A percentile compares a stretch with the other conserved stretches of the same genome.
These are phyloP conservation scores for Agrotis segetum DNA, from an alignment of 2,888 invertebrate species.

Conservation along the genomic window DNA sequence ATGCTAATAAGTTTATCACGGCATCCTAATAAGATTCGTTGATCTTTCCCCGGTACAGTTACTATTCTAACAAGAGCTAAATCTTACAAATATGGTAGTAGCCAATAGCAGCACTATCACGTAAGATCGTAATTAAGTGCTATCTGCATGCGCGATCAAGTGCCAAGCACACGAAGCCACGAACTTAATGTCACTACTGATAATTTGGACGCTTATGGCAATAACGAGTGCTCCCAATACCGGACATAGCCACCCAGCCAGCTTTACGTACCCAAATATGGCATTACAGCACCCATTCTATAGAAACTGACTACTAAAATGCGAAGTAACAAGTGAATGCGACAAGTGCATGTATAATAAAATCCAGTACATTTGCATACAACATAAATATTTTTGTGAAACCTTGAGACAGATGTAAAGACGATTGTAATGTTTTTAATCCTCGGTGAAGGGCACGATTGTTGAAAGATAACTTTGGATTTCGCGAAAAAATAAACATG, in stretches of 20 bases:
- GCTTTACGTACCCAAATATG: constrained; percentile 59
- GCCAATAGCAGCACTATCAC: constrained; percentile 37
- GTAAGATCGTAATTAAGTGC: constrained; percentile 57
- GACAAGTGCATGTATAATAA: constrained; percentile 41
- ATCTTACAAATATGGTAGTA: constrained; percentile 38
- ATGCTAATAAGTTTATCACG: not conserved
- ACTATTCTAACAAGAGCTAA: constrained; percentile 13
- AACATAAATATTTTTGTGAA: constrained; percentile 41
- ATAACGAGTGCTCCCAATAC: constrained; percentile 62
- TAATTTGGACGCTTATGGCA: constrained; percentile 68
- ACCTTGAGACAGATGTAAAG: constrained; percentile 55
- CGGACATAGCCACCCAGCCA: constrained; percentile 44
- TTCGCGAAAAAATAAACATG: constrained; percentile 5
- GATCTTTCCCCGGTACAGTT: constrained; percentile 9
- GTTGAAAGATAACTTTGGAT: constrained; percentile 16
- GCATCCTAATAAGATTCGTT: not conserved
- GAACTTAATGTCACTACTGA: constrained; percentile 62
- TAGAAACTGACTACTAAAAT: constrained; percentile 36
- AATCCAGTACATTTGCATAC: constrained; percentile 29
- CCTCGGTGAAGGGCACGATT: constrained; percentile 26
- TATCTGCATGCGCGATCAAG: constrained; percentile 58
- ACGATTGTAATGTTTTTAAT: constrained; percentile 44
- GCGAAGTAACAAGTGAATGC: constrained; percentile 47
- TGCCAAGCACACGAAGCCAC: constrained; percentile 37
- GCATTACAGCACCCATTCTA: constrained; percentile 53